Evolutionary conservation across 2,888 invertebrate species (phyloP).

Genomic region (Eubasilissa splendida): DNA sequence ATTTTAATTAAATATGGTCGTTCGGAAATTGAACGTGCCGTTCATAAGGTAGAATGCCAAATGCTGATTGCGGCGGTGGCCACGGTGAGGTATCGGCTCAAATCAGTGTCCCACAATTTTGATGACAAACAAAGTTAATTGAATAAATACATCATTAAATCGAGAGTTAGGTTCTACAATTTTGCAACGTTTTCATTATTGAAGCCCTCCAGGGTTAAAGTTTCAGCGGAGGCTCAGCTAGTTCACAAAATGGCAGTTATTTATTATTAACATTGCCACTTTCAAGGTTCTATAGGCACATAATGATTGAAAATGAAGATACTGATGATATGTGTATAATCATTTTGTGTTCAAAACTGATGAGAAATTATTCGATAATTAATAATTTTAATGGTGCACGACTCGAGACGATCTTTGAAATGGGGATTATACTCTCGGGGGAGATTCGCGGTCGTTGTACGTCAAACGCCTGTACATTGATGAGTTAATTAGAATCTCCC

Average conservation of each 20-base stretch:
- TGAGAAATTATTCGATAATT: neutral
- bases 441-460: no score
- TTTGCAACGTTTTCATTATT: neutral
- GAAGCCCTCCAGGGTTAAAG: neutral
- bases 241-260: neutral
- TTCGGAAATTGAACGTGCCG: neutral
- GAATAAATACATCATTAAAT: constrained; percentile 22
- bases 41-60: neutral
- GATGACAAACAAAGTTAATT: constrained; percentile 7
- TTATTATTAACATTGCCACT: no score
- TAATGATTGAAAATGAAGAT: neutral
- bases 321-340: neutral
- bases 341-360: neutral
- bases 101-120: neutral
- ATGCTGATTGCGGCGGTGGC: neutral
- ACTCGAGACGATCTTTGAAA: no score
- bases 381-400: no score
- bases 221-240: neutral
- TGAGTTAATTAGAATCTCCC: no score
- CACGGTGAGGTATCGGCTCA: neutral
- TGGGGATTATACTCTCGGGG: no score
- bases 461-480: no score
- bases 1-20: neutral
- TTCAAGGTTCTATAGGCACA: neutral
- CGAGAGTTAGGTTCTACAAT: neutral